phyloP scores from a whole-genome alignment of 2,888 invertebrate species.

The Lacanobia wlatinum region DNA sequence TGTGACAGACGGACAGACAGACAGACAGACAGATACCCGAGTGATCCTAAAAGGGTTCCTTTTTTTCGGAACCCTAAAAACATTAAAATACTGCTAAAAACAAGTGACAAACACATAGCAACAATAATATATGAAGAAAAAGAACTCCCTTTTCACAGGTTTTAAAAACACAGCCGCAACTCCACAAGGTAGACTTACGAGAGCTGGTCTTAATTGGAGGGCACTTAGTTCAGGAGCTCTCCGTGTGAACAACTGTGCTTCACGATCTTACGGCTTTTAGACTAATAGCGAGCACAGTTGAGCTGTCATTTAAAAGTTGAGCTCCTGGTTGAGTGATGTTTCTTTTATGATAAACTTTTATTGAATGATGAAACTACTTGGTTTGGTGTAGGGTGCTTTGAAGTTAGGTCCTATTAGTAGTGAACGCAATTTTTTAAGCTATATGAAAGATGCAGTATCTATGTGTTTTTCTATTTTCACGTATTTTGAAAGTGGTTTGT shows the following conservation, averaged over 20 bases:
- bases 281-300: slow-evolving; percentile 60
- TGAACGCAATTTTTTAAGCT: not conserved
- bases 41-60: too few species aligned
- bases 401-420: not conserved
- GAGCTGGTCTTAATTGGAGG: slow-evolving; percentile 85
- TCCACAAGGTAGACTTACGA: slow-evolving; percentile 60
- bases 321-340: slow-evolving; percentile 17
- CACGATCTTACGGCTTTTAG: slow-evolving; percentile 62
- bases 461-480: not conserved
- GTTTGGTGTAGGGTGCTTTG: not conserved
- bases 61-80: too few species aligned
- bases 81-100: not conserved
- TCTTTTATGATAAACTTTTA: slow-evolving; percentile 6
- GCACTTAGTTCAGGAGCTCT: slow-evolving; percentile 81
- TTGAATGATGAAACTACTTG: slow-evolving; percentile 6
- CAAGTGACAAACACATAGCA: slow-evolving; percentile 3
- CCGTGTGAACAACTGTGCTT: slow-evolving; percentile 70
- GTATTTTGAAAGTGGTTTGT: not conserved
- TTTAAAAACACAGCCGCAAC: slow-evolving; percentile 70
- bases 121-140: slow-evolving; percentile 23
- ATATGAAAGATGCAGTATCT: not conserved
- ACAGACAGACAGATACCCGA: too few species aligned
- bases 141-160: slow-evolving; percentile 19
- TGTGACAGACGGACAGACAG: too few species aligned
- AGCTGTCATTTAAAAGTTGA: slow-evolving; percentile 39